phyloP scores from a whole-genome alignment of 2,888 invertebrate genomes.

The Nephrocerus scutellatus region DNA sequence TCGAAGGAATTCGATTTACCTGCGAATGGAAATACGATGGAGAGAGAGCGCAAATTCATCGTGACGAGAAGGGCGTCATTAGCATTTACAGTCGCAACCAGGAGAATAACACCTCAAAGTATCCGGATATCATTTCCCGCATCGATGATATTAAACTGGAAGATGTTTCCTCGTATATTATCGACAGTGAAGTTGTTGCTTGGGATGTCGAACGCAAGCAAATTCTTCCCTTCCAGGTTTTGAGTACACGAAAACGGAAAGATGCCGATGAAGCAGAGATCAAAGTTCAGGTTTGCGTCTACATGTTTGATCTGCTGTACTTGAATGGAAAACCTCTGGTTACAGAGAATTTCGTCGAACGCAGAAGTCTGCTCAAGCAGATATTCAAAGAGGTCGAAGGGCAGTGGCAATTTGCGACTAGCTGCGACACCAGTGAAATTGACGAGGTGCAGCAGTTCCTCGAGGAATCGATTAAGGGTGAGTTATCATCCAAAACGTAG shows the following conservation, averaged over 20 bases:
- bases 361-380: conserved; percentile 65
- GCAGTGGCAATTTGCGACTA: conserved; percentile 81
- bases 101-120: conserved; percentile 88
- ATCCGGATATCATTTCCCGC: conserved; percentile 84
- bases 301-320: conserved; percentile 92
- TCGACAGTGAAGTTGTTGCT: conserved; percentile 96
- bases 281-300: conserved; percentile 81
- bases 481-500: background rate
- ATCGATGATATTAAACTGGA: conserved; percentile 55
- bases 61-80: conserved; percentile 59
- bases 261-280: conserved; percentile 53
- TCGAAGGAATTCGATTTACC: conserved; percentile 82
- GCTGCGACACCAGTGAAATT: conserved; percentile 70
- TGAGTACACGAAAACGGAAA: conserved; percentile 93
- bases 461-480: conserved; percentile 86
- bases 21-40: conserved; percentile 99
- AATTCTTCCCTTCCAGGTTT: conserved; percentile 92
- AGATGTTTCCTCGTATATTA: conserved; percentile 70
- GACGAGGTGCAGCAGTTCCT: conserved; percentile 92
- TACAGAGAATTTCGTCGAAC: conserved; percentile 62
- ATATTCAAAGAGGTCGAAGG: conserved; percentile 68
- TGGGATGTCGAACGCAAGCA: conserved; percentile 82
- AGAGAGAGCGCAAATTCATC: conserved; percentile 92
- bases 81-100: conserved; percentile 93
- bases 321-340: conserved; percentile 84